A percentile compares a stretch with the other conserved stretches of the same genome.
Conservation (phyloP, 1,140 invertebrate genomes). For the Drosophila suzukii region DNA sequence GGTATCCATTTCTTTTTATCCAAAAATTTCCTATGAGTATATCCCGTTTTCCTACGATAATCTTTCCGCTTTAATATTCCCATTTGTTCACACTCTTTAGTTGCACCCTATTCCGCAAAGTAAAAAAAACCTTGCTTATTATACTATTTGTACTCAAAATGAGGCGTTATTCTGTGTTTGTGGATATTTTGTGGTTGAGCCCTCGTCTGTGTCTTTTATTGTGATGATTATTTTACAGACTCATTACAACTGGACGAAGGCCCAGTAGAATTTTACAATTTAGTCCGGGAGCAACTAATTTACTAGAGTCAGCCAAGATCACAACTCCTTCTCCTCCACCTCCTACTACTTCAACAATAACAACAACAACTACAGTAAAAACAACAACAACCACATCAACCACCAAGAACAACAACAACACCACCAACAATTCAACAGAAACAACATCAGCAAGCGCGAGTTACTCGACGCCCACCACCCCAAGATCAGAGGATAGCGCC, state of each 20-base stretch:
- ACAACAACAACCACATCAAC: slow-evolving; percentile 34
- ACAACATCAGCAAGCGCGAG: slow-evolving; percentile 48
- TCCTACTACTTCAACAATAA: slow-evolving; percentile 32
- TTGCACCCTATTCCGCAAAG: slow-evolving; percentile 25
- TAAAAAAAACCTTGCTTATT: slow-evolving; percentile 1
- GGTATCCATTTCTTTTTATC: no score
- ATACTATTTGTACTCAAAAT: neutral
- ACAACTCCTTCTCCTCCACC: slow-evolving; percentile 44
- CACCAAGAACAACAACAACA: slow-evolving; percentile 47
- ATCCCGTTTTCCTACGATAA: neutral
- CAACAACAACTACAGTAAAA: slow-evolving; percentile 26
- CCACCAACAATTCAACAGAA: slow-evolving; percentile 57
- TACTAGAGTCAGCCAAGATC: slow-evolving; percentile 59
- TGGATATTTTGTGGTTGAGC: slow-evolving; percentile 32
- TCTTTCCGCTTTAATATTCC: slow-evolving; percentile 2
- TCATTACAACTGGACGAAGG: slow-evolving; percentile 81
- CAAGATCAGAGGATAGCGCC: slow-evolving; percentile 68
- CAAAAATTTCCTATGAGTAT: neutral
- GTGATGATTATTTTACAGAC: slow-evolving; percentile 73
- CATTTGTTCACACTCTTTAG: slow-evolving; percentile 6
- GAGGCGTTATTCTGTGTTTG: slow-evolving; percentile 2
- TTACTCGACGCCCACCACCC: slow-evolving; percentile 52
- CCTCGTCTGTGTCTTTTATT: slow-evolving; percentile 41
- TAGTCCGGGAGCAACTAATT: slow-evolving; percentile 74
- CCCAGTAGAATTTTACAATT: slow-evolving; percentile 82